Base-by-base conservation (phyloP, 1,140 invertebrate genomes). In the Drosophila prosaltans region DNA sequence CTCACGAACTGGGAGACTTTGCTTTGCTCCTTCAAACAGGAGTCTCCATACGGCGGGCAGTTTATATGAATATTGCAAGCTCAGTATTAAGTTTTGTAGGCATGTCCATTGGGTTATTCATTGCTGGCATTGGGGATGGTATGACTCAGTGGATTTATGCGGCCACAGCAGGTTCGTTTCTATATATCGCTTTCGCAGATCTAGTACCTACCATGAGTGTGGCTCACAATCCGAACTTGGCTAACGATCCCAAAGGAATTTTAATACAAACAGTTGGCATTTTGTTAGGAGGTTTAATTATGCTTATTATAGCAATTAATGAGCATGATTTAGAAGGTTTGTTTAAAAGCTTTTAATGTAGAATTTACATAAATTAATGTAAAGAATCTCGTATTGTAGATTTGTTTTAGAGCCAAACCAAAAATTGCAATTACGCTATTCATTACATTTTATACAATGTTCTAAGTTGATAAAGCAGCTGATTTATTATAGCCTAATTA, bases 1-100 rank as follows among this genome's bases (percentile, higher is more conserved):
- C 96, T 0, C 96, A 97, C 81, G 96, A 97, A 92, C 92, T 97
- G 39, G 96, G 96, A 7, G 96, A 97, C 91, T 97, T 97, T 93
- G 96, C 96, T 1, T 94, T 97, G 39, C 92, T 97, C n/a, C 92
- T 97, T 1, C 94, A 95, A 73, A 94, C 95, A 3, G 96, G 96
- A 2, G 96, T 97, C 93, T 94, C 94, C 24, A 93, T 96, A 24
- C 94, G 93, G 55, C 94, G 95, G 69, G 96, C 96, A 7, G 77
- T 97, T 24, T 94, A 95, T 76, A 96, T 96, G 92, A 97, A 97
- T 89, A 92, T 95, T 51, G 91, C 97, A 0, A 96, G 96, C 5
- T 96, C 96, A 1, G 92, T 96, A 21, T 93, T 97, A 30, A 96
- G 96, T 80, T 95, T 97, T 84, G 92, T 95, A 69, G 96, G 96